These are phyloP conservation scores for Acrocephalus kingi DNA, from an alignment of 2,113 vertebrate genomes.

Conservation along the genomic window DNA sequence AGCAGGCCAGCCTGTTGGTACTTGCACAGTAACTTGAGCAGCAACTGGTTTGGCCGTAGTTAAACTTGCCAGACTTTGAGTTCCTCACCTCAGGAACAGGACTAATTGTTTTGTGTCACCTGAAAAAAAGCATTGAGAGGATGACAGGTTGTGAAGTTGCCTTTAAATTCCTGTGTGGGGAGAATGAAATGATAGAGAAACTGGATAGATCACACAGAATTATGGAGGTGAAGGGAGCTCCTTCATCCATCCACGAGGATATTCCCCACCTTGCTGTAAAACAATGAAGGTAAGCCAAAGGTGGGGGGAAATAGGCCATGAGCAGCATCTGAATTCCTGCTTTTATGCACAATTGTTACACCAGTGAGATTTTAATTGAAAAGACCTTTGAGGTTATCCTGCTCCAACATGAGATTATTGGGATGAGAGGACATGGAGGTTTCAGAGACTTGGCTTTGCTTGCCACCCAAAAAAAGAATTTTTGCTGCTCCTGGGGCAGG, in stretches of 20 bases:
- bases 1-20: background rate
- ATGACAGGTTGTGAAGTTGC: background rate
- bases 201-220: background rate
- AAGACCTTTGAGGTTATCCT: background rate
- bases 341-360: background rate
- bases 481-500: background rate
- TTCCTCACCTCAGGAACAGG: background rate
- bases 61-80: background rate
- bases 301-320: background rate
- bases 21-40: background rate
- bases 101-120: background rate
- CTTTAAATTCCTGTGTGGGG: background rate
- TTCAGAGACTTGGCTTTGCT: background rate
- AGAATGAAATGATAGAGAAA: background rate
- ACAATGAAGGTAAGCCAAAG: background rate
- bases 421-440: background rate
- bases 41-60: background rate
- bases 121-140: background rate
- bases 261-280: background rate
- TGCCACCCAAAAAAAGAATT: background rate
- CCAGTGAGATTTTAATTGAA: background rate
- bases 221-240: background rate
- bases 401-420: background rate
- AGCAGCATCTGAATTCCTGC: background rate
- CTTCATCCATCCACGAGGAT: background rate